Conservation (phyloP, 2,888 invertebrate species). For the Strigamia crassipes region DNA sequence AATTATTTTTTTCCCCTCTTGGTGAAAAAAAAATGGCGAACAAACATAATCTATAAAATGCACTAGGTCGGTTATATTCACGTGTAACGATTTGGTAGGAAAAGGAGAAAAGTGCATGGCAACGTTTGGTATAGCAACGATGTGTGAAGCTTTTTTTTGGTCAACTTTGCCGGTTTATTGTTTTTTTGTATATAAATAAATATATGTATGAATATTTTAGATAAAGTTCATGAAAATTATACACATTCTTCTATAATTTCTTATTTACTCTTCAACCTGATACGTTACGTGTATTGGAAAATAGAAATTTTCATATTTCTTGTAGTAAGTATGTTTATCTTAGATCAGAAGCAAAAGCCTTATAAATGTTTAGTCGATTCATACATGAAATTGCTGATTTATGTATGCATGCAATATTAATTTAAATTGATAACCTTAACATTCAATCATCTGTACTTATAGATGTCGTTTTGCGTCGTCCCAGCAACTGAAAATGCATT, state of each 20-base stretch:
- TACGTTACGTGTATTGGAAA: background rate
- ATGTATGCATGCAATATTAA: too few relatives aligned
- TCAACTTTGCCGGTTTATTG: background rate
- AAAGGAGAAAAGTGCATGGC: conserved; percentile 3
- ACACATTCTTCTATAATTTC: background rate
- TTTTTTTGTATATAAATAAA: background rate
- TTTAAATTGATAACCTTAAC: too few relatives aligned
- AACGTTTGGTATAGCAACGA: background rate
- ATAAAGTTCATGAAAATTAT: background rate
- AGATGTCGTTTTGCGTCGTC: background rate
- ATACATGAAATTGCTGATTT: too few relatives aligned
- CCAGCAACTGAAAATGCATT: background rate
- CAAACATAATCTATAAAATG: conserved; percentile 26
- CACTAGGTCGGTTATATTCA: background rate
- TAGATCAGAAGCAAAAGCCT: too few relatives aligned
- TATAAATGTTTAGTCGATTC: too few relatives aligned
- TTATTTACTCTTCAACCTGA: background rate
- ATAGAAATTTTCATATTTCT: too few relatives aligned
- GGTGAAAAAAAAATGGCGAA: background rate
- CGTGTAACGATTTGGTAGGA: background rate
- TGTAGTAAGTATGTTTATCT: too few relatives aligned
- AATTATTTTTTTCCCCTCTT: background rate
- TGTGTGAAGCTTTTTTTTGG: conserved; percentile 6
- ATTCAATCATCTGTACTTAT: too few relatives aligned
- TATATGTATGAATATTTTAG: background rate